A percentile compares a stretch with the other conserved stretches of the same genome.
Conservation (phyloP, 2,797 vertebrate species). For the Lacerta bilineata region DNA sequence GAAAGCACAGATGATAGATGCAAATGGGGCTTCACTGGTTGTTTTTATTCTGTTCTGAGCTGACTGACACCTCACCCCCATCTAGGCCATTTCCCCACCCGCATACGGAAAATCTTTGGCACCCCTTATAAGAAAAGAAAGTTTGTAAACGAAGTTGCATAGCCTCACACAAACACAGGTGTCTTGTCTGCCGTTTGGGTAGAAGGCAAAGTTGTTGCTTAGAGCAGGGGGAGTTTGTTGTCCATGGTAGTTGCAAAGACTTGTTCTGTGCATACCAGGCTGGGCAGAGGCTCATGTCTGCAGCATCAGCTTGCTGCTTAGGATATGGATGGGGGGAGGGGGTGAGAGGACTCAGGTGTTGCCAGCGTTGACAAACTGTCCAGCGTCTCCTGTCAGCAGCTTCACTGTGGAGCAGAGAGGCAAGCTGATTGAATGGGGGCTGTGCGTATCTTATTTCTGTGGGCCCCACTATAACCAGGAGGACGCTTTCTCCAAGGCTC, state of each 20-base stretch:
- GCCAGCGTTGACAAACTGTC: not conserved
- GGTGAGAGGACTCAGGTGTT: not conserved
- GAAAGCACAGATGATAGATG: not conserved
- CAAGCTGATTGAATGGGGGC: no score
- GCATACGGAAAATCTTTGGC: not conserved
- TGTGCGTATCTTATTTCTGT: not conserved
- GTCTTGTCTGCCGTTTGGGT: not conserved
- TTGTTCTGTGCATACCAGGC: not conserved
- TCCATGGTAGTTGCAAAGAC: not conserved
- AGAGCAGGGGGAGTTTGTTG: not conserved
- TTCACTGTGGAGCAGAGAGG: not conserved
- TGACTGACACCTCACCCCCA: not conserved
- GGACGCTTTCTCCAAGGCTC: not conserved
- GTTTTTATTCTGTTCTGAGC: slow-evolving; percentile 1
- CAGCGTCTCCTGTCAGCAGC: not conserved
- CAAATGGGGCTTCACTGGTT: not conserved
- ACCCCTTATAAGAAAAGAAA: not conserved
- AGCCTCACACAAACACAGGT: not conserved
- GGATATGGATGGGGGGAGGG: not conserved
- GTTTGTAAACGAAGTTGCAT: not conserved
- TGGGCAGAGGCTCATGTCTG: not conserved
- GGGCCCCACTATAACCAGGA: not conserved
- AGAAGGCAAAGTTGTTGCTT: not conserved
- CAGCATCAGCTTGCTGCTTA: no score
- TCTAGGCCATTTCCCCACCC: not conserved